Conservation (phyloP, 2,888 invertebrate genomes). For the Drosophila melanosoma region DNA sequence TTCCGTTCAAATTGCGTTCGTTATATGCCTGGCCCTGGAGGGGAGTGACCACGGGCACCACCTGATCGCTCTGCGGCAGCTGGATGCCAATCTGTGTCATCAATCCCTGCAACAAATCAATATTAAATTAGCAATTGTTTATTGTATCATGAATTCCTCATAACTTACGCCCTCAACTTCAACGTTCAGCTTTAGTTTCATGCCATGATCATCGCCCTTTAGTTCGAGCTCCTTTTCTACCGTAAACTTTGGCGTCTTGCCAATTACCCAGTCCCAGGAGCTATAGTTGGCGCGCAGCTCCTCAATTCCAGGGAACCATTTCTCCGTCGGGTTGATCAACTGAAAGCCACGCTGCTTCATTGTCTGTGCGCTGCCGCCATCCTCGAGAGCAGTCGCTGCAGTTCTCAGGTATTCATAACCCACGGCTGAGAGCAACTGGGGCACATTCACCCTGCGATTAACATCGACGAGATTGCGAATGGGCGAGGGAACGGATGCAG, state of each 20-base stretch:
- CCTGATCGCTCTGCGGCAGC: constrained; percentile 82
- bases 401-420: constrained; percentile 94
- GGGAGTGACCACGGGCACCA: constrained; percentile 84
- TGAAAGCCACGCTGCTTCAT: constrained; percentile 93
- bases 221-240: constrained; percentile 86
- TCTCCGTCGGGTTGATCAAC: constrained; percentile 93
- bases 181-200: constrained; percentile 87
- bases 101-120: constrained; percentile 73
- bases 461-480: constrained; percentile 93
- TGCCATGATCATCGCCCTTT: constrained; percentile 85
- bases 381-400: constrained; percentile 88
- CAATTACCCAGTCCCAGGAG: constrained; percentile 95
- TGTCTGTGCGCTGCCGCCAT: constrained; percentile 90
- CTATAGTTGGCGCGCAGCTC: constrained; percentile 89
- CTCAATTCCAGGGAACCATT: constrained; percentile 94
- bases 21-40: constrained; percentile 82
- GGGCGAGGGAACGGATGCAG: constrained; percentile 92
- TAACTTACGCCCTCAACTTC: constrained; percentile 84
- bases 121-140: background rate
- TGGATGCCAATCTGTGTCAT: constrained; percentile 83
- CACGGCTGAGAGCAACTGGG: constrained; percentile 91
- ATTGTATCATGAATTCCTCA: fast-evolving
- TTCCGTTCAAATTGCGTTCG: constrained; percentile 84
- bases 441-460: constrained; percentile 89
- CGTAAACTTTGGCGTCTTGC: constrained; percentile 93